Conservation (phyloP, 1,140 invertebrate genomes). For the Manduca sexta region DNA sequence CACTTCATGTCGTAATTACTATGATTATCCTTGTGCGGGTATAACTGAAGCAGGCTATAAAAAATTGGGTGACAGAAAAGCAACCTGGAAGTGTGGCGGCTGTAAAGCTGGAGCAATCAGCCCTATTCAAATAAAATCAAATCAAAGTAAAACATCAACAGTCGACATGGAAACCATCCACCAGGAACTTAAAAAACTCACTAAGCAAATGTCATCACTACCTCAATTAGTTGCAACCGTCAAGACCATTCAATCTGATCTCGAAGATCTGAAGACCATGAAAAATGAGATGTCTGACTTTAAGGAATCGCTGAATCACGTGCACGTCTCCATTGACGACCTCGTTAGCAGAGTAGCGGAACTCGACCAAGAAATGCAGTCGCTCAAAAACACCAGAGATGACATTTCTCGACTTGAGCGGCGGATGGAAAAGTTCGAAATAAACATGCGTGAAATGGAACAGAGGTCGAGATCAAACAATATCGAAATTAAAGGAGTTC, state of each 20-base stretch:
- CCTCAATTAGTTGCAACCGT: not conserved
- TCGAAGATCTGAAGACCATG: not conserved
- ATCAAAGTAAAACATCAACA: no score
- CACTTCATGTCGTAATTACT: not conserved
- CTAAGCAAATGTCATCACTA: not conserved
- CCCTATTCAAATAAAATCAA: no score
- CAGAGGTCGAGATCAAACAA: conserved; percentile 13
- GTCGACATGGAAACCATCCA: no score
- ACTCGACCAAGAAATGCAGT: not conserved
- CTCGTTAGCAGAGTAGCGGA: not conserved
- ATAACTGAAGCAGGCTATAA: conserved; percentile 1
- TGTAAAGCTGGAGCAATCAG: conserved; percentile 76
- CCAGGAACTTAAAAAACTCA: no score
- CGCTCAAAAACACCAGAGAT: not conserved
- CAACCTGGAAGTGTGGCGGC: conserved; percentile 75
- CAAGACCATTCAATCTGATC: not conserved
- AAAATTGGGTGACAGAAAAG: conserved; percentile 1
- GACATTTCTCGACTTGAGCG: not conserved
- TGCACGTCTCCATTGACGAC: not conserved
- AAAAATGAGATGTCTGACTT: not conserved
- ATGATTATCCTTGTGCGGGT: conserved; percentile 1
- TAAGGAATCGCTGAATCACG: not conserved
- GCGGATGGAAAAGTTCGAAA: not conserved
- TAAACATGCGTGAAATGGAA: not conserved
- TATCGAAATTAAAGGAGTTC: conserved; percentile 16